Evolutionary conservation across 35 echinoderm and acorn worm genomes (phyloP).

Genomic region (Acanthaster planci): DNA sequence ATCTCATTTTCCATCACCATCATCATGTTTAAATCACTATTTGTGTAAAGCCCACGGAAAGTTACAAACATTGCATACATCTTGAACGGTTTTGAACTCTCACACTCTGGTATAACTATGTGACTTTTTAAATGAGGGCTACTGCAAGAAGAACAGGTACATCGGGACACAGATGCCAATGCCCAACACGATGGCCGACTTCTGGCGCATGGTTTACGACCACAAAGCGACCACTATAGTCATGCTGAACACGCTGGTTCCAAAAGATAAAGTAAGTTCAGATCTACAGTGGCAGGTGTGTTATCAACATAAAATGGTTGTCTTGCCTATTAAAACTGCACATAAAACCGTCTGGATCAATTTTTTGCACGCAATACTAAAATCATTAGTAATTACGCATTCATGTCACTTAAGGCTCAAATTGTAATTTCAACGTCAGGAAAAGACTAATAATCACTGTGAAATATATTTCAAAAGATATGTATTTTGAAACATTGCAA

Average conservation of each 20-base stretch:
- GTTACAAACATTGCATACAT: background rate
- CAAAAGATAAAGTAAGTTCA: conserved; percentile 60
- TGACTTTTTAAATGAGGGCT: background rate
- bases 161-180: conserved; percentile 81
- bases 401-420: background rate
- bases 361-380: background rate
- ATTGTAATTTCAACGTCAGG: no score
- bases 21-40: background rate
- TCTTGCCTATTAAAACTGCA: background rate
- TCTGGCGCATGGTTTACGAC: conserved; percentile 83
- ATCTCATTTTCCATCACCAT: background rate
- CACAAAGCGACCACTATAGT: conserved; percentile 70
- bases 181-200: conserved; percentile 64
- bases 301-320: background rate
- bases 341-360: no score
- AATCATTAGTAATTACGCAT: background rate
- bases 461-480: no score
- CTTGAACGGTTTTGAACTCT: background rate
- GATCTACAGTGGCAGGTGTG: background rate
- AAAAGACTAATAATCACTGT: no score
- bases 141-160: conserved; percentile 42
- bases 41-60: background rate
- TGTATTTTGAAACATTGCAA: no score
- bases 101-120: background rate
- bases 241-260: conserved; percentile 76